Conservation (phyloP, 2,113 vertebrate genomes). For the Myocastor coypus region DNA sequence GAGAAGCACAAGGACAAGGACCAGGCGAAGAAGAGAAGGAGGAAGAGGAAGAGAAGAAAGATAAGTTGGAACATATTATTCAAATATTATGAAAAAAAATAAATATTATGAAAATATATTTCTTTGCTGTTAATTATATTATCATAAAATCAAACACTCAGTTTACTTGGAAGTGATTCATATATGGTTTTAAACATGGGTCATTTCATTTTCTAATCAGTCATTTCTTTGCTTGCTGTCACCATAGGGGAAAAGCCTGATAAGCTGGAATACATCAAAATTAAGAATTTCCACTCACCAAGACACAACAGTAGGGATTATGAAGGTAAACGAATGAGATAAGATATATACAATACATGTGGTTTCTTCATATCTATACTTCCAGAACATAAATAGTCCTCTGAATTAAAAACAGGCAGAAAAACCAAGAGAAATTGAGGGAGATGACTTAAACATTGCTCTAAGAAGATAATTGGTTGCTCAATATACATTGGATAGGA, state of each 20-base stretch:
- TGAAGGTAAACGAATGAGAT: background rate
- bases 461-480: background rate
- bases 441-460: background rate
- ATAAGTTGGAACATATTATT: too few species aligned
- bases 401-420: background rate
- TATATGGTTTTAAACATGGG: background rate
- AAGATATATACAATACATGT: background rate
- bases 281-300: background rate
- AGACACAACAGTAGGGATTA: background rate
- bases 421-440: background rate
- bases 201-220: background rate
- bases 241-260: background rate
- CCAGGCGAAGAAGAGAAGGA: too few species aligned
- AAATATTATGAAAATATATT: background rate
- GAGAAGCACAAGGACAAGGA: too few species aligned
- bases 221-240: background rate
- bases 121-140: conserved; percentile 10
- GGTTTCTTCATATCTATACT: background rate
- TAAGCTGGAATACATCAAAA: background rate
- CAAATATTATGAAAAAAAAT: too few species aligned
- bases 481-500: background rate
- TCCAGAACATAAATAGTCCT: background rate
- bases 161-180: background rate
- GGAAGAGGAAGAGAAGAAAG: too few species aligned
- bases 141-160: background rate